Evolutionary conservation across 2,113 vertebrate species (phyloP), one percentile per base, ranked within the genome.

Genomic region (Oreochromis niloticus): DNA sequence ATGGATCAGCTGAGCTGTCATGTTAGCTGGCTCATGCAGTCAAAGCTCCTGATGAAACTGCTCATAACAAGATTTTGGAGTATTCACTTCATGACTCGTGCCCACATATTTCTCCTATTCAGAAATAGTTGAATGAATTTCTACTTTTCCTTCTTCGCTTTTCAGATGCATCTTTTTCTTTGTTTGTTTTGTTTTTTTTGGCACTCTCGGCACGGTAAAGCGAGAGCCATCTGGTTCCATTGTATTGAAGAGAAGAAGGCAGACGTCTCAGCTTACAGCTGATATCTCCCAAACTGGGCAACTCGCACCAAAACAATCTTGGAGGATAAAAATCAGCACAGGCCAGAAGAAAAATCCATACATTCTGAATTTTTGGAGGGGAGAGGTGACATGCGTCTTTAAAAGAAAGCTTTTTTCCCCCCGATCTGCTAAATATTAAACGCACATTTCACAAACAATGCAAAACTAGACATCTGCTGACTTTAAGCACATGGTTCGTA

Each of bases 21-120:
- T 52, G 73, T 78, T 32, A 78, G 46, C 73, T 52, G 43, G 46
- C 27, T 50, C 9, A 50, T 5, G 27, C 27, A 19, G 71, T 50
- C 14, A 30, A 19, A 78, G 71, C 10, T 78, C 46, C 73, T 32
- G 46, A 52, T 78, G 27, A 78, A 52, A 78, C 27, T n/a, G 46
- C 73, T 78, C 46, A 78, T 32, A 52, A 78, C 46, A 52, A 78
- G 46, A 78, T 52, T 75, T 78, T 78, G n/a, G 73, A 78, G 10
- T 32, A 52, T 50, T 50, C 73, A 32, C 27, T n/a, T n/a, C 27
- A 52, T 8, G 46, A 78, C 9, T 34, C 7, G 46, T 34, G 43
- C 27, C 16, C 27, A 32, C 27, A 11, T 32, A 52, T 78, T 78
- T 34, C 6, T 34, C 27, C 16, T 78, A n/a, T 32, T 78, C 17